phyloP scores from a whole-genome alignment of 2,797 vertebrate species.

The Limnodromus scolopaceus region DNA sequence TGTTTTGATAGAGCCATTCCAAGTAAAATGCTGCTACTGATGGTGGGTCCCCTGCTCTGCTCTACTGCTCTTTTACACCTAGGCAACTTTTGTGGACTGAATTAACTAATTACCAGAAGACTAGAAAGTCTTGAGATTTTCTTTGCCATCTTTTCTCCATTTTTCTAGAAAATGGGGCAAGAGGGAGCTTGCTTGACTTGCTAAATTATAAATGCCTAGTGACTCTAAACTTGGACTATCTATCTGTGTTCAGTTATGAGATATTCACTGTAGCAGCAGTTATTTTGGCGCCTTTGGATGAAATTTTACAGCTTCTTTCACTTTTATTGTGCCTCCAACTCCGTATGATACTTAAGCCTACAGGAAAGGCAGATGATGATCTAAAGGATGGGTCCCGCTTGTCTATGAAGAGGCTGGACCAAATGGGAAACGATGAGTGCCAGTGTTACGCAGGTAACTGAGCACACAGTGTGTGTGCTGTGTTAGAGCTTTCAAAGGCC shows the following conservation, averaged over 20 bases:
- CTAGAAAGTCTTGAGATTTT: background rate
- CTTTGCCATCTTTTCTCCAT: background rate
- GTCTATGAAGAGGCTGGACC: background rate
- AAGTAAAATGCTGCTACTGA: background rate
- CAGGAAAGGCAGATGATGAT: background rate
- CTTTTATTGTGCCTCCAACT: background rate
- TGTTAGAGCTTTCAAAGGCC: background rate
- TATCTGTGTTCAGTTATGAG: background rate
- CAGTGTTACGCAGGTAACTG: background rate
- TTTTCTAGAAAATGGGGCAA: background rate
- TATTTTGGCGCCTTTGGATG: background rate
- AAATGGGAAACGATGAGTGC: too few relatives aligned
- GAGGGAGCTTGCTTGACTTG: background rate
- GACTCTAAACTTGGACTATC: background rate
- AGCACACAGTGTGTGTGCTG: fast-evolving
- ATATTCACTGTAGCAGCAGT: background rate
- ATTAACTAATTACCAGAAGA: background rate
- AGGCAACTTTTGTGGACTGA: background rate
- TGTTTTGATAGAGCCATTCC: background rate
- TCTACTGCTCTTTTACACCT: background rate
- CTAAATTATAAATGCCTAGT: background rate
- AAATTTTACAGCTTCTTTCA: background rate
- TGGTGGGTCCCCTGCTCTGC: background rate
- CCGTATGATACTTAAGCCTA: background rate
- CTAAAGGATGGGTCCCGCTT: background rate